These are phyloP conservation scores for Unio delphinus DNA, from an alignment of 2,888 invertebrate species.

Conservation along the genomic window DNA sequence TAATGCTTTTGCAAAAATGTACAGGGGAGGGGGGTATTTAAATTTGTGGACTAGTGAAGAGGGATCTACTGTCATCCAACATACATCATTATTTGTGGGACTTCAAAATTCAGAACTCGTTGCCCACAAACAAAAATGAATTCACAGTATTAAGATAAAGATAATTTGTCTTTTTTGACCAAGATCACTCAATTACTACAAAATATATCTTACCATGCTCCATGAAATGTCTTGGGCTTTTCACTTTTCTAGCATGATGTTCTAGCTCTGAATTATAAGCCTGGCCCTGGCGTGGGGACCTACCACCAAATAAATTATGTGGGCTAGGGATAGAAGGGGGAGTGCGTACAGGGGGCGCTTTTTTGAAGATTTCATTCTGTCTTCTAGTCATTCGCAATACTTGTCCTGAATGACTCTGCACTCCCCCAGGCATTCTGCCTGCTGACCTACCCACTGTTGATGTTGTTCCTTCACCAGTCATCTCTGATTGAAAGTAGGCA, in stretches of 20 bases:
- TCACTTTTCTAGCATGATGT: slow-evolving; percentile 57
- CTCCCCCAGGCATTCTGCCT: slow-evolving; percentile 51
- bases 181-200: background rate
- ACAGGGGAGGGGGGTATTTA: no score
- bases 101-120: no score
- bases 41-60: no score
- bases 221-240: slow-evolving; percentile 61
- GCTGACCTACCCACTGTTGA: slow-evolving; percentile 55
- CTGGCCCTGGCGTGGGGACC: slow-evolving; percentile 42
- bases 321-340: slow-evolving; percentile 65
- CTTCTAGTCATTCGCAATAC: slow-evolving; percentile 50
- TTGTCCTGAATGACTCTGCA: slow-evolving; percentile 43
- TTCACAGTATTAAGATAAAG: no score
- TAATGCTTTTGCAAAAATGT: no score
- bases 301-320: slow-evolving; percentile 29
- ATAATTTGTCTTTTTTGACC: no score
- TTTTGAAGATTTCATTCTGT: slow-evolving; percentile 47
- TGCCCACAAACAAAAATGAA: no score
- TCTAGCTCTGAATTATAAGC: slow-evolving; percentile 58
- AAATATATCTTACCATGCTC: slow-evolving; percentile 51
- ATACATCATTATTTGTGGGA: no score
- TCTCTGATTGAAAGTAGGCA: slow-evolving; percentile 31
- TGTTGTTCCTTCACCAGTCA: slow-evolving; percentile 28
- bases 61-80: no score
- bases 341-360: slow-evolving; percentile 53